Evolutionary conservation across 2,113 vertebrate species (phyloP), one percentile per base, ranked within the genome.

Genomic region (Gymnarchus niloticus): DNA sequence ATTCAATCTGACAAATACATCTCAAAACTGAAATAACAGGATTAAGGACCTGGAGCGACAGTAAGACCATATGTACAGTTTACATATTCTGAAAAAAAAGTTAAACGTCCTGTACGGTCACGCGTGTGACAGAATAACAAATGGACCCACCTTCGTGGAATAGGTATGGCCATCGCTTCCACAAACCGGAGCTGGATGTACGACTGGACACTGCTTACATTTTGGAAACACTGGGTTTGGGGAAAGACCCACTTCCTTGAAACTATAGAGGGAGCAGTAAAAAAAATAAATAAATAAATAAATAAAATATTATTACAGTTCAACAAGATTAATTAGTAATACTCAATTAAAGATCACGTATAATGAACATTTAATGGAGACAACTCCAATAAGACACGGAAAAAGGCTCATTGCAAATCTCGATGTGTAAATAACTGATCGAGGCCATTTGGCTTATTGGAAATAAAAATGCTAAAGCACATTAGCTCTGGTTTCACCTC

Each of bases 81-180:
- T 41, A 3, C 61, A 69, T 69, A 69, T 69, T 69, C 28, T 37
- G 28, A 37, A 17, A 37, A 37, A 69, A 37, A 37, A 69, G 61
- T 37, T 17, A 69, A 37, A 41, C 65, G 7, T 73, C 7, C 21
- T 41, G 44, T 5, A 2, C 41, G 23, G 76, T 9, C 2, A 21
- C 8, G 12, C 2, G 1, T 25, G 21, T 83, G 28, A 81, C 14
- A 19, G 56, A 51, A 46, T 2, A 25, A 48, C 21, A 6, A 8
- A 21, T 5, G 6, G 12, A 19, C 54, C 78, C 57, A 95, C 98
- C 97, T 97, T 96, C 87, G 96, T 96, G 88, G 97, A 97, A 89
- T 99, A 99, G 85, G 94, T 94, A 88, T 97, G 97, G 25, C 97
- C 96, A 83, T 99, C 97, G 51, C 96, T 97, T 87, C 97, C 98